A percentile compares a stretch with the other conserved stretches of the same genome.
phyloP scores from a whole-genome alignment of 2,888 invertebrate genomes.

The Kuschelorhynchus macadamiae region DNA sequence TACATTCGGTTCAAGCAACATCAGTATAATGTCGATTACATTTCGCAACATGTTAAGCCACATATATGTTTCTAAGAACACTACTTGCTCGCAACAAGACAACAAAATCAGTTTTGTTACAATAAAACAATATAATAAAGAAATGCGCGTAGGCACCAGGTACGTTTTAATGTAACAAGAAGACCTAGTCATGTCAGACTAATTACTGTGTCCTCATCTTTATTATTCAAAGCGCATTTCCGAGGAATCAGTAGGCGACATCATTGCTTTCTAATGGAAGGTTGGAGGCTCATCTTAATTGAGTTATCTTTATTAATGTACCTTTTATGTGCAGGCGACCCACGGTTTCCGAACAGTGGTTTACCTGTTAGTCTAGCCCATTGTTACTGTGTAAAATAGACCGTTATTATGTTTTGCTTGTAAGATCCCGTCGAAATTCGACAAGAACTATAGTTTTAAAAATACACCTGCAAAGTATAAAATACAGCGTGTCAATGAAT shows the following conservation, averaged over 20 bases:
- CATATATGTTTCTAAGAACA: not conserved
- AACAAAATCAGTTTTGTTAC: not conserved
- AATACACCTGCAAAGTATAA: too few species aligned
- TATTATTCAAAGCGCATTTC: slow-evolving; percentile 46
- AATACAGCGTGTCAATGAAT: too few species aligned
- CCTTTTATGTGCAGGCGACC: slow-evolving; percentile 18
- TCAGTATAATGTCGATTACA: too few species aligned
- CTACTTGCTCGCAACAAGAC: not conserved
- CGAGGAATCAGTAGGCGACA: slow-evolving; percentile 48
- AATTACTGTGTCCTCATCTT: slow-evolving; percentile 46
- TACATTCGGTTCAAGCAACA: too few species aligned
- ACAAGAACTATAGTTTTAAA: too few species aligned
- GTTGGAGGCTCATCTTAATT: slow-evolving; percentile 57
- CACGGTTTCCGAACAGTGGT: slow-evolving; percentile 16
- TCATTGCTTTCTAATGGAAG: slow-evolving; percentile 50
- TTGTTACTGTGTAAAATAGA: too few species aligned
- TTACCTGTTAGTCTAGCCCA: not conserved
- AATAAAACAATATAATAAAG: slow-evolving; percentile 19
- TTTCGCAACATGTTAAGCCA: too few species aligned
- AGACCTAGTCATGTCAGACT: slow-evolving; percentile 41
- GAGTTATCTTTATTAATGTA: slow-evolving; percentile 59
- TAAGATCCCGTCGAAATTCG: too few species aligned
- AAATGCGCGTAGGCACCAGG: slow-evolving; percentile 25
- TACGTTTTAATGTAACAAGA: slow-evolving; percentile 38
- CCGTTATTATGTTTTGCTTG: too few species aligned